phyloP scores from a whole-genome alignment of 2,113 vertebrate species.

The Setophaga kirtlandii region DNA sequence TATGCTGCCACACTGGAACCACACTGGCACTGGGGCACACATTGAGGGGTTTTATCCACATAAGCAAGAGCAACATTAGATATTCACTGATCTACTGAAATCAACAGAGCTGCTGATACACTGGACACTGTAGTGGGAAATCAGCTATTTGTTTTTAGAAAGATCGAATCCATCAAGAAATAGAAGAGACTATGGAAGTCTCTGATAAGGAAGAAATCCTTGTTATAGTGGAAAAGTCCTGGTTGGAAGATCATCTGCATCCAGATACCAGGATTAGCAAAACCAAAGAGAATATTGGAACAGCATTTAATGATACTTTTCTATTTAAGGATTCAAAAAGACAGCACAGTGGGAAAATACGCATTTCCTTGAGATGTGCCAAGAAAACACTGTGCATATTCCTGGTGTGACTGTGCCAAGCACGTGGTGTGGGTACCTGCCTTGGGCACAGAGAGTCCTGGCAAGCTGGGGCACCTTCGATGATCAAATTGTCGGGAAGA shows the following conservation, averaged over 20 bases:
- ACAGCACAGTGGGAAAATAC: neutral
- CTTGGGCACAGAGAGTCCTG: rapidly evolving
- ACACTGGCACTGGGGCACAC: neutral
- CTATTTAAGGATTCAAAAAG: neutral
- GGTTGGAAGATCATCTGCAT: neutral
- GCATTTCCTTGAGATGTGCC: neutral
- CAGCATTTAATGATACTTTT: neutral
- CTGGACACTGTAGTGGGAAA: neutral
- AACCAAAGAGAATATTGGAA: neutral
- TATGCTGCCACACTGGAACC: neutral
- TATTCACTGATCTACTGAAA: neutral
- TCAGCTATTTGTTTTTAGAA: neutral
- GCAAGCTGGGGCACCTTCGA: neutral
- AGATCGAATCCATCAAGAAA: neutral
- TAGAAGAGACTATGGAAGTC: neutral
- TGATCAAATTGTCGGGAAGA: neutral
- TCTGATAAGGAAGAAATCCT: neutral
- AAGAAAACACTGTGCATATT: neutral
- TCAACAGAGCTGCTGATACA: neutral
- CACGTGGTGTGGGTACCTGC: rapidly evolving
- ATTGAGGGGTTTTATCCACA: neutral
- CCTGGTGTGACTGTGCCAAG: neutral
- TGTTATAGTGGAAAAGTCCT: neutral
- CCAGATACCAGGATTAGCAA: neutral
- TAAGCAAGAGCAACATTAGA: neutral